Evolutionary conservation across 2,797 vertebrate genomes (phyloP).

Genomic region (Spinibarbus caldwelli): DNA sequence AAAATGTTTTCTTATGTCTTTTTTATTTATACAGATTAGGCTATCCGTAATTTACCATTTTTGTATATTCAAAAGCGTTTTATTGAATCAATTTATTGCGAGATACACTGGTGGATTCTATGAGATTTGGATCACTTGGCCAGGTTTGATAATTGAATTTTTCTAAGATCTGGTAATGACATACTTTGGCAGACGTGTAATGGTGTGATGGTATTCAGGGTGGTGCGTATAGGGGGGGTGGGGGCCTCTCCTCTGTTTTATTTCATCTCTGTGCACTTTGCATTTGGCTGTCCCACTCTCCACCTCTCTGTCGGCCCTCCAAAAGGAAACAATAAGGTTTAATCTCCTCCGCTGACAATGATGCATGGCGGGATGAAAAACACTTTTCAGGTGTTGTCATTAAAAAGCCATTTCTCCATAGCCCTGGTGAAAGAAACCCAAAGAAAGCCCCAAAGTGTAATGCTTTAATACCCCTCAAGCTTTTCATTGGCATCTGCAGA

Average conservation of each 20-base stretch:
- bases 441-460: constrained; percentile 78
- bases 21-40: constrained; percentile 17
- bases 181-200: constrained; percentile 36
- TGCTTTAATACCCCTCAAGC: constrained; percentile 80
- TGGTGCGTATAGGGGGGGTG: constrained; percentile 47
- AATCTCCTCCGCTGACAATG: constrained; percentile 93
- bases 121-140: constrained; percentile 26
- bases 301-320: constrained; percentile 84
- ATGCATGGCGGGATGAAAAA: constrained; percentile 89
- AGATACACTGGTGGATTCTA: constrained; percentile 18
- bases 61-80: constrained; percentile 11
- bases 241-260: constrained; percentile 74
- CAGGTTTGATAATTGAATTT: constrained; percentile 46
- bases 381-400: constrained; percentile 92
- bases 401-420: constrained; percentile 80
- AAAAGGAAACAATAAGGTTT: constrained; percentile 93
- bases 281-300: constrained; percentile 84
- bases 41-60: constrained; percentile 22
- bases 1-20: neutral
- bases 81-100: constrained; percentile 9
- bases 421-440: constrained; percentile 77
- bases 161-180: constrained; percentile 44
- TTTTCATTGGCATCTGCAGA: constrained; percentile 81
- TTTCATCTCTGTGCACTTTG: constrained; percentile 85
- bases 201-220: constrained; percentile 39